Percentiles rank a stretch among this genome's conserved stretches.
Conservation (phyloP, 2,113 vertebrate species). For the Emydocephalus ijimae region DNA sequence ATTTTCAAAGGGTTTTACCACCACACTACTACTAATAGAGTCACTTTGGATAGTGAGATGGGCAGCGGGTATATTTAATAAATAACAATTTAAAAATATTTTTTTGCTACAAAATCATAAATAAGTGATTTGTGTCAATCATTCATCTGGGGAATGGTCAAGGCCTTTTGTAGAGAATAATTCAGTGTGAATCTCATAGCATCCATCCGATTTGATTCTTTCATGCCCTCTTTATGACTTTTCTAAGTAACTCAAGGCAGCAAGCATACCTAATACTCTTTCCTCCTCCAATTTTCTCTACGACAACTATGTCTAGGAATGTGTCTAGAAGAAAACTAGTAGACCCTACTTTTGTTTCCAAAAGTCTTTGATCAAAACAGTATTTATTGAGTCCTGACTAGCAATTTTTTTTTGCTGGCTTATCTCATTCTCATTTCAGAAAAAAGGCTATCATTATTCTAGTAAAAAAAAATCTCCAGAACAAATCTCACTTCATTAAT, state of each 20-base stretch:
- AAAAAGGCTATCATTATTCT: neutral
- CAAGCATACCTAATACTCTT: neutral
- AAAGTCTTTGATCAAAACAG: neutral
- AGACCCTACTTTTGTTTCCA: neutral
- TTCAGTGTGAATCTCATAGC: neutral
- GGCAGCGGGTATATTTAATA: neutral
- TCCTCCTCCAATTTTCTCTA: neutral
- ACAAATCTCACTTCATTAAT: neutral
- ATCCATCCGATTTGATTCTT: neutral
- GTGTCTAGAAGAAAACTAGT: neutral
- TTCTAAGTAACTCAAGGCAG: neutral
- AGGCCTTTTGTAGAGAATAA: neutral
- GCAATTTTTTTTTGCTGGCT: neutral
- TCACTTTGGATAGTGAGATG: neutral
- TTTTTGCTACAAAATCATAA: neutral
- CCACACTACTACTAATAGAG: neutral
- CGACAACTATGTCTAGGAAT: neutral
- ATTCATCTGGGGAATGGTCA: neutral
- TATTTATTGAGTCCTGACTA: neutral
- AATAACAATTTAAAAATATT: neutral
- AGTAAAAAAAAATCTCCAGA: neutral
- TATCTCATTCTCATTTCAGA: neutral
- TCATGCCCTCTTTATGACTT: neutral
- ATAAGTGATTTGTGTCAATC: neutral
- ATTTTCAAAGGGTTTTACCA: no score